Evolutionary conservation across 1,140 invertebrate genomes (phyloP).

Genomic region (Trinorchestia longiramus): DNA sequence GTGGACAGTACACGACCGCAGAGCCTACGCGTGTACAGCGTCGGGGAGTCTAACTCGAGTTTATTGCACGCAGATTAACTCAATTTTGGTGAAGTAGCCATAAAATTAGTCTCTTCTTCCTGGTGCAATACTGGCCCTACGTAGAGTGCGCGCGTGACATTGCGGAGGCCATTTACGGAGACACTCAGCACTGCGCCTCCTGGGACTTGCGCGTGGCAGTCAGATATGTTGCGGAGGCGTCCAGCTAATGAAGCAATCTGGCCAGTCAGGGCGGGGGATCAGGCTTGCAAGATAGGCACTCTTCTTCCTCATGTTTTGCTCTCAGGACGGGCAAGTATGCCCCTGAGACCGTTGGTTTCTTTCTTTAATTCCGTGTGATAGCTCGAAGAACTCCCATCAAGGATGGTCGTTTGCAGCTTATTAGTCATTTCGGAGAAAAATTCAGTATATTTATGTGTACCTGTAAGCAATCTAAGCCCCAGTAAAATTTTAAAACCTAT

Average conservation of each 20-base stretch:
- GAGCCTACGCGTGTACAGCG: neutral
- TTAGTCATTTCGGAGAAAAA: neutral
- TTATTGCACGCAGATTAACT: constrained; percentile 41
- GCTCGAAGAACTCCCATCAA: neutral
- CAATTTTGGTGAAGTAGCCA: constrained; percentile 22
- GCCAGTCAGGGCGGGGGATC: neutral
- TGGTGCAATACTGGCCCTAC: neutral
- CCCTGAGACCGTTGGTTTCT: neutral
- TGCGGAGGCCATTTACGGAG: constrained; percentile 24
- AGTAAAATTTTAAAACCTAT: neutral
- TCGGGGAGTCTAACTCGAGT: constrained; percentile 18
- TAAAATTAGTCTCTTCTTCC: constrained; percentile 29
- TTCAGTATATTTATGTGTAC: neutral
- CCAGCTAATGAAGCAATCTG: constrained; percentile 43
- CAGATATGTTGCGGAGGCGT: constrained; percentile 48
- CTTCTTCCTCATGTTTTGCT: neutral
- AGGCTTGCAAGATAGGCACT: constrained; percentile 4
- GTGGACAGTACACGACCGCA: neutral
- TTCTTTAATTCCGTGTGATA: neutral
- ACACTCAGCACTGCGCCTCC: neutral
- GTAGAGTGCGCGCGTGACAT: neutral
- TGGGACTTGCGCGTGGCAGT: neutral
- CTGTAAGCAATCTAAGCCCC: neutral
- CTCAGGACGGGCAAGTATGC: neutral
- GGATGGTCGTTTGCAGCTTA: neutral